Evolutionary conservation across 2,113 vertebrate species (phyloP), one percentile per base, ranked within the genome.

Genomic region (Trichomycterus rosablanca): DNA sequence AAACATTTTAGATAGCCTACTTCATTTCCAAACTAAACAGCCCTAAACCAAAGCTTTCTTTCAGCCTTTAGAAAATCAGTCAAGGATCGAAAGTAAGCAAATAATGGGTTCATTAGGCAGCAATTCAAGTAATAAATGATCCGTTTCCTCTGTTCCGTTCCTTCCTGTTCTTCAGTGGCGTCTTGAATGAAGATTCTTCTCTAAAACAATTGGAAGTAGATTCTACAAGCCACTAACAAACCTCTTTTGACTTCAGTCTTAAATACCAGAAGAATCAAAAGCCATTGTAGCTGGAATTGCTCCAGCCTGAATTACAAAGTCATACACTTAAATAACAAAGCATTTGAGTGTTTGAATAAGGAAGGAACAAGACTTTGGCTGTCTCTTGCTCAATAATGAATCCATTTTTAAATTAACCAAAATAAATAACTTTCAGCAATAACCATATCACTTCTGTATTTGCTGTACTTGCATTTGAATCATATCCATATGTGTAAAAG

Each of bases 71-170:
- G 2, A 22, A 61, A 71, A 53, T 57, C 32, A 54, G 7, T 39
- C 7, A 48, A 15, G 22, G 44, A 19, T 15, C 39, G 10, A 65
- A 48, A 59, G 35, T 37, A 37, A 53, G 43, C 10, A 30, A 46
- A 19, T 19, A 28, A 26, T 20, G 12, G 32, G 16, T n/a, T 28
- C 34, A 65, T 56, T 48, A 56, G 43, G 32, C 43, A 65, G 16
- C 12, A 12, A 48, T 48, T 81, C 77, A 81, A 76, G 20, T 44
- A 16, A 49, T 74, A 74, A 79, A 71, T 61, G 68, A 70, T 63
- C 67, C 75, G 64, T 65, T 65, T 62, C 79, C 63, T 59, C 34
- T n/a, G 32, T 60, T 43, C 37, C 7, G 43, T 43, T 63, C 28
- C 12, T 15, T 62, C 16, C 23, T 50, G 18, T 63, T 28, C 30